Percentiles rank a stretch among this genome's conserved stretches.
Conservation (phyloP, 2,888 invertebrate genomes). For the Rapana venosa region DNA sequence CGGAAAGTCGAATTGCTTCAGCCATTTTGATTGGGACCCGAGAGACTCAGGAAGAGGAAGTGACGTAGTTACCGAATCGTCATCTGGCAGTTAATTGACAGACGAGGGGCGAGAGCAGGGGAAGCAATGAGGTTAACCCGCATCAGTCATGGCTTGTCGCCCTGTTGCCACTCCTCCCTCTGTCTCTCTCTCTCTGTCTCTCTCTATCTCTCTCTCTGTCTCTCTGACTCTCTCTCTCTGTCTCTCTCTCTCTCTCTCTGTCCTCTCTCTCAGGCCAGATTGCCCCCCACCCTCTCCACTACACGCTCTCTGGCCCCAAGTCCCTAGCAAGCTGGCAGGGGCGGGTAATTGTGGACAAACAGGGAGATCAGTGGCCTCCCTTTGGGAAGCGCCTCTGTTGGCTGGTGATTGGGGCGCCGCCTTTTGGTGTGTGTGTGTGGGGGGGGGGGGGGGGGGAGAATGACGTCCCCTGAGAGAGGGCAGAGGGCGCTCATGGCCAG, state of each 20-base stretch:
- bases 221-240: too few relatives aligned
- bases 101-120: slow-evolving; percentile 4
- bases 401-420: neutral
- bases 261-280: slow-evolving; percentile 28
- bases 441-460: neutral
- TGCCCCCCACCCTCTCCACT: neutral
- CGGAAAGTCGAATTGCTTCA: neutral
- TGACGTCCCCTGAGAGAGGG: slow-evolving; percentile 10
- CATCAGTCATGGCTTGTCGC: slow-evolving; percentile 2
- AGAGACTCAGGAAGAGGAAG: slow-evolving; percentile 3
- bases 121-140: slow-evolving; percentile 7
- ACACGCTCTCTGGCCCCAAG: neutral
- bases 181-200: too few relatives aligned
- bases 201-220: too few relatives aligned
- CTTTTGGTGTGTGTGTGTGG: neutral
- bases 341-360: slow-evolving; percentile 28
- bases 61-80: slow-evolving; percentile 11
- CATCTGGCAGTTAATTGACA: slow-evolving; percentile 11
- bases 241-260: too few relatives aligned
- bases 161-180: slow-evolving; percentile 4
- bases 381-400: slow-evolving; percentile 17
- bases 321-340: slow-evolving; percentile 28
- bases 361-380: slow-evolving; percentile 23
- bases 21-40: neutral
- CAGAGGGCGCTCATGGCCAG: slow-evolving; percentile 10